Percentiles rank a stretch among this genome's conserved stretches.
Evolutionary conservation across 2,888 invertebrate genomes (phyloP).

Genomic region (Tinea trinotella): DNA sequence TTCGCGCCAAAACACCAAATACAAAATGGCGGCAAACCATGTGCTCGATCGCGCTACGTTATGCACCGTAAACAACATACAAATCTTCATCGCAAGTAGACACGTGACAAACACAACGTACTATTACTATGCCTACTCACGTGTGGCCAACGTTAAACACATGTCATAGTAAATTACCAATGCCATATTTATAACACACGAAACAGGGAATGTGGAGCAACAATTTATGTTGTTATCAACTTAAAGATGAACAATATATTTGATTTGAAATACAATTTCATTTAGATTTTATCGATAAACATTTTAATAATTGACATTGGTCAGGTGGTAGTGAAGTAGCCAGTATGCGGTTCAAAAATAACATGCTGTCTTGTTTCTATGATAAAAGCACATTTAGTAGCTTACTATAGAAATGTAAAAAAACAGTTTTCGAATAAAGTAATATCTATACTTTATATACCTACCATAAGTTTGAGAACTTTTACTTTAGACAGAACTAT

Average conservation of each 20-base stretch:
- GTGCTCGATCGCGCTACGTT: conserved; percentile 31
- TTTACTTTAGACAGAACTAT: no score
- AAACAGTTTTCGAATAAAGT: no score
- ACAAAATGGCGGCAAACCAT: conserved; percentile 52
- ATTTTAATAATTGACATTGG: no score
- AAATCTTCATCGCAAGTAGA: conserved; percentile 3
- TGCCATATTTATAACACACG: conserved; percentile 15
- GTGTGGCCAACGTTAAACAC: conserved; percentile 18
- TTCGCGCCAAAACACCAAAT: conserved; percentile 21
- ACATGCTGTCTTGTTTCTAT: no score
- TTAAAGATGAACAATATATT: not conserved
- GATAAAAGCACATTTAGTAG: no score
- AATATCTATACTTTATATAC: no score
- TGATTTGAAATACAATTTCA: not conserved
- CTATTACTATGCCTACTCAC: conserved; percentile 16
- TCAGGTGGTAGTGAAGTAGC: no score
- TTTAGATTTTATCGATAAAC: no score
- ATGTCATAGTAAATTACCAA: conserved; percentile 18
- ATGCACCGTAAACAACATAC: not conserved
- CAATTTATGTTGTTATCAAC: not conserved
- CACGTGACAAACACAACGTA: conserved; percentile 4
- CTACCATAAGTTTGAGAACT: no score
- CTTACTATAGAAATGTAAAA: no score
- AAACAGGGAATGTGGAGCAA: not conserved
- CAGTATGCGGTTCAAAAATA: no score